Evolutionary conservation across 2,888 invertebrate genomes (phyloP).

Genomic region (Elysia crispata): DNA sequence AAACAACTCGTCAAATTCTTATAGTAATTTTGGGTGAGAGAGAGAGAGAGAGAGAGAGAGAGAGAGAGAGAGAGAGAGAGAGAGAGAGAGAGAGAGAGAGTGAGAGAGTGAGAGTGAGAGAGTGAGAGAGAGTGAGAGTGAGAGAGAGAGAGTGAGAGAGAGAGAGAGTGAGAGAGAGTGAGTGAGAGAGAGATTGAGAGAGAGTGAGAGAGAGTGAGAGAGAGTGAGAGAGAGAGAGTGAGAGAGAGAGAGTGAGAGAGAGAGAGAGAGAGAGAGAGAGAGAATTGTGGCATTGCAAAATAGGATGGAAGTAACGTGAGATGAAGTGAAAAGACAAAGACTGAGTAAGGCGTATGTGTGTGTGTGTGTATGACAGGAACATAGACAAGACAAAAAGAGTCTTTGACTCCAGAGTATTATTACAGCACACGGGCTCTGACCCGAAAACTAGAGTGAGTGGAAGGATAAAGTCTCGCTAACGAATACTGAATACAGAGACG

Average conservation of each 20-base stretch:
- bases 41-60: constrained; percentile 14
- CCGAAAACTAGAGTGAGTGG: no score
- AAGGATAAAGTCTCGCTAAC: no score
- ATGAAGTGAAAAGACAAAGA: no score
- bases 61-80: constrained; percentile 20
- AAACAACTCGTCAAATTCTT: no score
- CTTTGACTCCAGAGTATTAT: no score
- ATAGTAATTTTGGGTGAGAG: not conserved
- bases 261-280: constrained; percentile 31
- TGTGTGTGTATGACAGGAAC: not conserved
- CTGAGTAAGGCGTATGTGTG: no score
- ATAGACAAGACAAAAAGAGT: no score
- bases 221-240: constrained; percentile 6
- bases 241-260: constrained; percentile 3
- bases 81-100: constrained; percentile 3
- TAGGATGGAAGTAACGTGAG: no score
- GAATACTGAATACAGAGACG: no score
- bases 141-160: constrained; percentile 30
- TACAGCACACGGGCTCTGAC: no score
- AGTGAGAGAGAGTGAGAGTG: constrained; percentile 9
- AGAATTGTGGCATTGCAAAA: no score
- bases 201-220: constrained; percentile 28
- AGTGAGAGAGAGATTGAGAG: not conserved
- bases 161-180: constrained; percentile 6
- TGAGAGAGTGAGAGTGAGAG: constrained; percentile 3